These are phyloP conservation scores for Hoplias malabaricus DNA, from an alignment of 2,113 vertebrate species.

Conservation along the genomic window DNA sequence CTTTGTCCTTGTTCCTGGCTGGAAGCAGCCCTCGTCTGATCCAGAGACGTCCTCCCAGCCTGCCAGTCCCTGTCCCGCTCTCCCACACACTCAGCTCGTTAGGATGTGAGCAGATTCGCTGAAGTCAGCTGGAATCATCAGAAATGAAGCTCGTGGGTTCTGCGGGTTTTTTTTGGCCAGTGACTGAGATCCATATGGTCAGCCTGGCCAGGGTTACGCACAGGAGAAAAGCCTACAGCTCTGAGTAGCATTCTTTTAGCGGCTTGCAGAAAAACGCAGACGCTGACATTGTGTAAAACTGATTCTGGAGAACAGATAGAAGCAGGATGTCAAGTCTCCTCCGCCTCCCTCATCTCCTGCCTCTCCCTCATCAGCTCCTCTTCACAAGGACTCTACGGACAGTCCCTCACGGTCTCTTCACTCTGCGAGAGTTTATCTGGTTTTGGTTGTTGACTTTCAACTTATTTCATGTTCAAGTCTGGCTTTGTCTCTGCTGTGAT, in stretches of 20 bases:
- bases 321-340: too few relatives aligned
- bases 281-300: too few relatives aligned
- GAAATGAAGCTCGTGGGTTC: neutral
- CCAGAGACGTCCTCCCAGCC: neutral
- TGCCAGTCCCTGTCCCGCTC: neutral
- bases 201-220: neutral
- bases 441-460: too few relatives aligned
- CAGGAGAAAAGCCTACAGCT: neutral
- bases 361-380: too few relatives aligned
- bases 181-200: neutral
- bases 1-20: neutral
- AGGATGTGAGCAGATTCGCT: neutral
- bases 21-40: neutral
- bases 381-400: too few relatives aligned
- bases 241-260: neutral
- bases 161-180: neutral
- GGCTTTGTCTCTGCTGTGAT: too few relatives aligned
- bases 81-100: neutral
- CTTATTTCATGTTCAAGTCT: too few relatives aligned
- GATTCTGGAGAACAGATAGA: too few relatives aligned
- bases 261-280: too few relatives aligned
- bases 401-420: too few relatives aligned
- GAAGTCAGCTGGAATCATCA: neutral
- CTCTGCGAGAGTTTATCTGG: too few relatives aligned
- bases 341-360: too few relatives aligned